Conservation (phyloP, 2,888 invertebrate genomes). For the Emesis furor region DNA sequence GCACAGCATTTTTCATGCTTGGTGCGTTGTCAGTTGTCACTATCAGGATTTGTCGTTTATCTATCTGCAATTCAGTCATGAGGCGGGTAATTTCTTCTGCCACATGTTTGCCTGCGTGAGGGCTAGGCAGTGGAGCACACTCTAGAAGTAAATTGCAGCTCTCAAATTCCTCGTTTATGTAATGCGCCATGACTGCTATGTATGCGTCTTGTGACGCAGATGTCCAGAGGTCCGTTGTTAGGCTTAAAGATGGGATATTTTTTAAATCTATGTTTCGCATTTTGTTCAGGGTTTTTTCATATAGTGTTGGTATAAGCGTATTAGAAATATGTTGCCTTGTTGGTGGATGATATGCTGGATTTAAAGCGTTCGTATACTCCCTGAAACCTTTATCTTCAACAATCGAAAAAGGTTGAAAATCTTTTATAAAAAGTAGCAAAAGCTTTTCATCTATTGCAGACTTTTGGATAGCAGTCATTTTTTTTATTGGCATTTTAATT, state of each 20-base stretch:
- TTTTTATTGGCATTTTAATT: too few relatives aligned
- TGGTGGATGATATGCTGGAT: not conserved
- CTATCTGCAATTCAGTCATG: too few relatives aligned
- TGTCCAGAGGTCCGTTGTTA: too few relatives aligned
- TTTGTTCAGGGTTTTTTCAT: not conserved
- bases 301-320: not conserved
- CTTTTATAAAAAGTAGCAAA: not conserved
- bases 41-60: not conserved
- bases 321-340: slow-evolving; percentile 18
- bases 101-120: not conserved
- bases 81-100: slow-evolving; percentile 8
- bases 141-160: not conserved
- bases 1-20: too few relatives aligned
- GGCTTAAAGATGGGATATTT: not conserved
- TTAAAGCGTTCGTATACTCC: slow-evolving; percentile 7
- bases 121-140: not conserved
- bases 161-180: slow-evolving; percentile 14
- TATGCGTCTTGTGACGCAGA: not conserved
- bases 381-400: slow-evolving; percentile 16
- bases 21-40: too few relatives aligned
- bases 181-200: not conserved
- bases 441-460: not conserved
- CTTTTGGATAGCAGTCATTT: not conserved
- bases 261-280: not conserved
- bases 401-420: slow-evolving; percentile 8